These are phyloP conservation scores for Acronicta psi DNA, from an alignment of 2,888 invertebrate species.

Conservation along the genomic window DNA sequence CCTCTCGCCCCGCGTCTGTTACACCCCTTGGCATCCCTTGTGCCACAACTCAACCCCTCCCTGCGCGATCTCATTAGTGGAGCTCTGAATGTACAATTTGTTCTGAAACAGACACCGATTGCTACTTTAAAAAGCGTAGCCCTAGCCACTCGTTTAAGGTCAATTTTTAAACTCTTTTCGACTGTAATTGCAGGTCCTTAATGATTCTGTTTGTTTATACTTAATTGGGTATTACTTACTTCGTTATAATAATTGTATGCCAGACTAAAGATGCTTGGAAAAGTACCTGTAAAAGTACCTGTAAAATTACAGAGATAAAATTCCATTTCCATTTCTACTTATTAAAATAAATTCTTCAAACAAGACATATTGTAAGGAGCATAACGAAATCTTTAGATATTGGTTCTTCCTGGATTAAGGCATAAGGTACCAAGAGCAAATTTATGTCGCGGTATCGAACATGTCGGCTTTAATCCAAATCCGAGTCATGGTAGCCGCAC, in stretches of 20 bases:
- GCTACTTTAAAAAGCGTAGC: conserved; percentile 80
- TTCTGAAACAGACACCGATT: conserved; percentile 85
- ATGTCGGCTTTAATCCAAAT: conserved; percentile 80
- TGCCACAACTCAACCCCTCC: conserved; percentile 70
- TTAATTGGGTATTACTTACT: conserved; percentile 37
- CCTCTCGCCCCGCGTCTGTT: conserved; percentile 54
- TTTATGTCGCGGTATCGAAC: conserved; percentile 79
- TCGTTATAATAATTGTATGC: conserved; percentile 12
- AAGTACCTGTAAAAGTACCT: not conserved
- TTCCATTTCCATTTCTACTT: not conserved
- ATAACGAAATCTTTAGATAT: not conserved
- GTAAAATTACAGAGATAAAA: no score
- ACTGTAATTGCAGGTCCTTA: conserved; percentile 55
- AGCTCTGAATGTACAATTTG: conserved; percentile 85
- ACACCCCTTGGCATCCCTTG: conserved; percentile 59
- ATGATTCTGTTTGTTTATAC: conserved; percentile 48
- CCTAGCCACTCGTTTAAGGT: conserved; percentile 76
- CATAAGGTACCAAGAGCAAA: conserved; percentile 72
- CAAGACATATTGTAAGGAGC: not conserved
- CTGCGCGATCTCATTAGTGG: conserved; percentile 83
- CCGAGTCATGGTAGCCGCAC: conserved; percentile 76
- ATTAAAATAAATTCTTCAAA: not conserved
- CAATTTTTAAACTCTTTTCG: conserved; percentile 57
- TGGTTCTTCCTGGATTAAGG: conserved; percentile 48
- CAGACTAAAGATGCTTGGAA: no score